phyloP scores from a whole-genome alignment of 2,797 vertebrate species.

The Neosilurus hyrtlii region DNA sequence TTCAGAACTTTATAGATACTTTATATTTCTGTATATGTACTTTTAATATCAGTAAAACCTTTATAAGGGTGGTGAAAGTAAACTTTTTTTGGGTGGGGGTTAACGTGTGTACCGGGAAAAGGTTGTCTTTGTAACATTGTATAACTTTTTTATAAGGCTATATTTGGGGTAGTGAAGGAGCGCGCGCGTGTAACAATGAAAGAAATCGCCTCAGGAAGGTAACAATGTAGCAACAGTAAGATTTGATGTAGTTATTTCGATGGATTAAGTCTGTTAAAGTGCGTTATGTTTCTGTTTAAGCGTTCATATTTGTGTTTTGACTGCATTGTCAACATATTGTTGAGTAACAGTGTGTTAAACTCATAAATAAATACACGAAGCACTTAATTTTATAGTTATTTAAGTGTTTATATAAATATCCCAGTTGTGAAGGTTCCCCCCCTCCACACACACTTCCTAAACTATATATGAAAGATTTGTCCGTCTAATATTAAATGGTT shows the following conservation, averaged over 20 bases:
- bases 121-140: neutral
- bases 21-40: neutral
- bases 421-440: neutral
- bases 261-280: neutral
- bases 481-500: too few species aligned
- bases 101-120: accelerated
- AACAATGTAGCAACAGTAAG: neutral
- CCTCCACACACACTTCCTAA: too few species aligned
- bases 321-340: too few species aligned
- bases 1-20: too few species aligned
- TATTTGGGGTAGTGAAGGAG: neutral
- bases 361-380: neutral
- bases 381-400: neutral
- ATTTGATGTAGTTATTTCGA: neutral
- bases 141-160: too few species aligned
- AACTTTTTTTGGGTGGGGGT: too few species aligned
- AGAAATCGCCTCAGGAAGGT: neutral
- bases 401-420: neutral
- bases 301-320: neutral
- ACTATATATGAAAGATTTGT: too few species aligned
- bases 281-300: neutral
- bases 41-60: neutral
- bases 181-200: neutral
- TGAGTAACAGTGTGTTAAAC: neutral
- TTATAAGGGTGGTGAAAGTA: neutral